Conservation (phyloP, 92 coral and sea anemone species). For the Porites rus region DNA sequence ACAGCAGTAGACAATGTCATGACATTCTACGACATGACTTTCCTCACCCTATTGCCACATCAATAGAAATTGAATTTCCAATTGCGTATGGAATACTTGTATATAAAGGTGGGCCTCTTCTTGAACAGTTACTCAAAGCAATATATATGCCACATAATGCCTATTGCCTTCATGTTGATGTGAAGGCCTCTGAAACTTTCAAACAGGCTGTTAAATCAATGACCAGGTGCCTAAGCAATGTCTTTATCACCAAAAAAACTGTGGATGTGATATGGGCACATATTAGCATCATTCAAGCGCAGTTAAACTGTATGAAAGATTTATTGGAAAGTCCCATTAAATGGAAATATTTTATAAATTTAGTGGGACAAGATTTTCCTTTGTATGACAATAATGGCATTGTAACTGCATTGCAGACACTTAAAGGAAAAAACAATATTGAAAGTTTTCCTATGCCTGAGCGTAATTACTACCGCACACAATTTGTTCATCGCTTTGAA, state of each 20-base stretch:
- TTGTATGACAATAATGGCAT: conserved; percentile 61
- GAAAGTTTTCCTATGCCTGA: conserved; percentile 18
- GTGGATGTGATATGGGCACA: conserved; percentile 65
- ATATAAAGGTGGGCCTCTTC: conserved; percentile 56
- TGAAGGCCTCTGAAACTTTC: conserved; percentile 39
- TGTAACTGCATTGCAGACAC: conserved; percentile 50
- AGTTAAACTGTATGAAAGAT: conserved; percentile 63
- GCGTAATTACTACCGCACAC: neutral
- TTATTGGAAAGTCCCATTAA: conserved; percentile 27
- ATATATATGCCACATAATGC: conserved; percentile 70
- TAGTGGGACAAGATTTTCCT: conserved; percentile 80
- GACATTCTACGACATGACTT: neutral
- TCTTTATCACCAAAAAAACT: conserved; percentile 42
- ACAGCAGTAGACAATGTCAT: neutral
- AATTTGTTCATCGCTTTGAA: conserved; percentile 19
- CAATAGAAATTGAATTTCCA: conserved; percentile 48
- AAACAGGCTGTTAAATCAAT: conserved; percentile 41
- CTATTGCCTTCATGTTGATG: conserved; percentile 73
- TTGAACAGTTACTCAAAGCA: conserved; percentile 63
- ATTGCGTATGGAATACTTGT: conserved; percentile 59
- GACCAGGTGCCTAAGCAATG: conserved; percentile 60
- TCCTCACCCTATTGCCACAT: conserved; percentile 2
- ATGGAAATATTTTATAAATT: conserved; percentile 76
- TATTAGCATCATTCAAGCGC: conserved; percentile 49
- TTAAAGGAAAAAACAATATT: conserved; percentile 48